Conservation (phyloP, 1,140 invertebrate species). For the Caerostris darwini region DNA sequence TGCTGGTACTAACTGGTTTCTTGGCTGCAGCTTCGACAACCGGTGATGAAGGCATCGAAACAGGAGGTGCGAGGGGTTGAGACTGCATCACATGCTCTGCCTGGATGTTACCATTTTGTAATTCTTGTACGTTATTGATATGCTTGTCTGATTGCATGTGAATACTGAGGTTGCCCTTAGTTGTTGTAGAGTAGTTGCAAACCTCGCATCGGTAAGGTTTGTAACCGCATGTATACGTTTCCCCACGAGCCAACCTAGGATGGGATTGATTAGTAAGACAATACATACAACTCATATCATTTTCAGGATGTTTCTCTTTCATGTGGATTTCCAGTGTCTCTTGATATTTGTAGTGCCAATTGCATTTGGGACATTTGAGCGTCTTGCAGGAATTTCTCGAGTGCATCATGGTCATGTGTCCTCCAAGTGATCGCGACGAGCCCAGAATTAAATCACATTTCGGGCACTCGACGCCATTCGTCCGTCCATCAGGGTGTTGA, state of each 20-base stretch:
- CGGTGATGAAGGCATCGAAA: conserved; percentile 63
- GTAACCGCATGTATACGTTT: conserved; percentile 99
- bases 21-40: conserved; percentile 52
- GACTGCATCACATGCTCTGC: conserved; percentile 79
- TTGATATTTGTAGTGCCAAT: conserved; percentile 99
- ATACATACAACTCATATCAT: conserved; percentile 98
- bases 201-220: conserved; percentile 99
- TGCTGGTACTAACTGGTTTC: conserved; percentile 81
- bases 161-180: conserved; percentile 99
- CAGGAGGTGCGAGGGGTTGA: conserved; percentile 54
- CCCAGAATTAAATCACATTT: conserved; percentile 96
- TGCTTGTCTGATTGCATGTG: conserved; percentile 99
- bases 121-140: conserved; percentile 99
- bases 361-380: conserved; percentile 99
- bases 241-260: conserved; percentile 97
- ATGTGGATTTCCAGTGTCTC: conserved; percentile 99
- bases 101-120: conserved; percentile 88
- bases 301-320: conserved; percentile 99
- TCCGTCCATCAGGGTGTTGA: conserved; percentile 95
- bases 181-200: conserved; percentile 99
- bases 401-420: conserved; percentile 90
- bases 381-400: conserved; percentile 99
- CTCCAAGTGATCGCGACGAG: conserved; percentile 79
- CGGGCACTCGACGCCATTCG: conserved; percentile 95
- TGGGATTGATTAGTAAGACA: conserved; percentile 98